phyloP scores from a whole-genome alignment of 2,888 invertebrate genomes.

The Gordius sp. region DNA sequence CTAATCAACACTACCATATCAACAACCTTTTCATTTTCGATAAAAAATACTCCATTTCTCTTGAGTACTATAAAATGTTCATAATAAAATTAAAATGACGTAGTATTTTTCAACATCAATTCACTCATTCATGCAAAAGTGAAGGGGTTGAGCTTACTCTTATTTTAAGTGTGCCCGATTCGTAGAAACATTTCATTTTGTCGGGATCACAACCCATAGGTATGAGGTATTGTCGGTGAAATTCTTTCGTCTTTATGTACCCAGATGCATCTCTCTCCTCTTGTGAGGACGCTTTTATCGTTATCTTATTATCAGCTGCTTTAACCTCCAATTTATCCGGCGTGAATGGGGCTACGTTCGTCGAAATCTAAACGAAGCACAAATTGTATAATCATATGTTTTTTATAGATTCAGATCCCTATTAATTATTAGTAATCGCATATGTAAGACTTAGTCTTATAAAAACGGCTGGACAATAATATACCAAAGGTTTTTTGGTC shows the following conservation, averaged over 20 bases:
- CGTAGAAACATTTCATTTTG: slow-evolving; percentile 14
- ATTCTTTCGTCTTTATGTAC: slow-evolving; percentile 1
- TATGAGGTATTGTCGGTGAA: slow-evolving; percentile 7
- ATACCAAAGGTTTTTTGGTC: no score
- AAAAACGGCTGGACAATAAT: no score
- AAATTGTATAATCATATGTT: no score
- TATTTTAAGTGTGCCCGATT: neutral
- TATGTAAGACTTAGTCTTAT: no score
- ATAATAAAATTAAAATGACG: neutral
- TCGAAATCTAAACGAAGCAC: neutral
- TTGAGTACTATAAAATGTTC: neutral
- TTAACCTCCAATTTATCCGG: slow-evolving; percentile 12
- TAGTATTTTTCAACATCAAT: neutral
- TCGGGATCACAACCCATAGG: slow-evolving; percentile 12
- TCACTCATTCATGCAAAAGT: neutral
- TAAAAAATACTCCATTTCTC: neutral
- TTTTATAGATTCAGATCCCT: no score
- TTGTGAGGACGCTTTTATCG: neutral
- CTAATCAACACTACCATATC: no score
- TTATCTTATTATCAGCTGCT: slow-evolving; percentile 12
- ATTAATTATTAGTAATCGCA: no score
- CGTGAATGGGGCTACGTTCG: slow-evolving; percentile 7
- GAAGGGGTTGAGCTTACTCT: neutral
- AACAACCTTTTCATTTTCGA: neutral
- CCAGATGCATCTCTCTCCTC: slow-evolving; percentile 2